A percentile compares a stretch with the other conserved stretches of the same genome.
Evolutionary conservation across 2,888 invertebrate genomes (phyloP).

Genomic region (Zygothrica quintamaculata): DNA sequence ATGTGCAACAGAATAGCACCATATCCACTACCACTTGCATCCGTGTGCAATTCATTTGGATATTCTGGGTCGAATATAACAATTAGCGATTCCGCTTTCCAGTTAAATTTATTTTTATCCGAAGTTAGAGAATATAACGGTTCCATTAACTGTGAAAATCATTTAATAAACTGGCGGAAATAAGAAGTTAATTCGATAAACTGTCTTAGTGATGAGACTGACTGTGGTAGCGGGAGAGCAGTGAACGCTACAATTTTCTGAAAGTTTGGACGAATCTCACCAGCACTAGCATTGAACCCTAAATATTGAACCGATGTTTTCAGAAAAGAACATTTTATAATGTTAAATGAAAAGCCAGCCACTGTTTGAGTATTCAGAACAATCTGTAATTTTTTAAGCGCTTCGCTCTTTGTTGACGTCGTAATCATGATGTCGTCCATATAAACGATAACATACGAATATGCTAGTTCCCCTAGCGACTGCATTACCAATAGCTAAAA

Average conservation of each 20-base stretch:
- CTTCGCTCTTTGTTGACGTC: not conserved
- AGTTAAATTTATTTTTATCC: slow-evolving; percentile 18
- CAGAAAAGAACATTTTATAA: not conserved
- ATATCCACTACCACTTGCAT: slow-evolving; percentile 7
- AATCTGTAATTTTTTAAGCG: not conserved
- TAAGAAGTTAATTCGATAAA: not conserved
- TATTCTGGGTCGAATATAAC: slow-evolving; percentile 39
- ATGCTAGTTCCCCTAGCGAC: too few species aligned
- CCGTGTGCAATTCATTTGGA: slow-evolving; percentile 25
- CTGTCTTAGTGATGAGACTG: not conserved
- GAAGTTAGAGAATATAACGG: slow-evolving; percentile 1
- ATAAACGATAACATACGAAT: not conserved
- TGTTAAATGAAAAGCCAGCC: not conserved
- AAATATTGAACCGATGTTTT: not conserved
- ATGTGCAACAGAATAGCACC: slow-evolving; percentile 22
- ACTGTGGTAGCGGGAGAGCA: not conserved
- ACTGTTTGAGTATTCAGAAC: not conserved
- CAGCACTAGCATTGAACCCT: not conserved
- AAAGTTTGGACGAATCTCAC: not conserved
- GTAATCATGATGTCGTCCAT: not conserved
- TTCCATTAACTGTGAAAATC: not conserved
- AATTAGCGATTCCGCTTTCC: slow-evolving; percentile 26
- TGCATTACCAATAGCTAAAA: too few species aligned
- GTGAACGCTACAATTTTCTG: not conserved
- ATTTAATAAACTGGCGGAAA: not conserved